Conservation (phyloP, 2,113 vertebrate genomes). For the Podiceps cristatus region DNA sequence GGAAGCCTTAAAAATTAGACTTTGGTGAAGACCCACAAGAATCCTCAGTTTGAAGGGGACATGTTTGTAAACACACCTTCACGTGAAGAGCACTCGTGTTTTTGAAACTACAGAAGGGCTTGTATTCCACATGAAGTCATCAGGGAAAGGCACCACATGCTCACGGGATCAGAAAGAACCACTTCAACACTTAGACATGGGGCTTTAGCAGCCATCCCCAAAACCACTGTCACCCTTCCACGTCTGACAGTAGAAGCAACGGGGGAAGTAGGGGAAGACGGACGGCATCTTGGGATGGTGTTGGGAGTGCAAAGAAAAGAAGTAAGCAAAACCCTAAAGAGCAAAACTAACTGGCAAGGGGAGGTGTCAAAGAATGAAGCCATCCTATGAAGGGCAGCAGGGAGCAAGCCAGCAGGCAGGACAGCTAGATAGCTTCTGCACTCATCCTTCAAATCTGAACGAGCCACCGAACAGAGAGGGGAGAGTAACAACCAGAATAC, state of each 20-base stretch:
- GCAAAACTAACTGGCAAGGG: not conserved
- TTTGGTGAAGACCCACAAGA: not conserved
- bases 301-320: not conserved
- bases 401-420: not conserved
- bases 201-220: not conserved
- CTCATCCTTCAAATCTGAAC: not conserved
- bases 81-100: not conserved
- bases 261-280: not conserved
- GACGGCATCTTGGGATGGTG: not conserved
- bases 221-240: not conserved
- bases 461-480: not conserved
- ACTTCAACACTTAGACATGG: not conserved
- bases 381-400: not conserved
- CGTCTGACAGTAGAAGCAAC: not conserved
- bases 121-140: not conserved
- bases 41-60: not conserved
- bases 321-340: not conserved
- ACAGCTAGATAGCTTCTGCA: not conserved
- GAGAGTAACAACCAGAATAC: not conserved
- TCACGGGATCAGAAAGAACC: not conserved
- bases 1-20: not conserved
- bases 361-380: not conserved
- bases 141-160: not conserved
- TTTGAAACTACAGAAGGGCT: not conserved
- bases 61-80: not conserved